phyloP scores from a whole-genome alignment of 2,888 invertebrate species.

The Crematogaster levior region DNA sequence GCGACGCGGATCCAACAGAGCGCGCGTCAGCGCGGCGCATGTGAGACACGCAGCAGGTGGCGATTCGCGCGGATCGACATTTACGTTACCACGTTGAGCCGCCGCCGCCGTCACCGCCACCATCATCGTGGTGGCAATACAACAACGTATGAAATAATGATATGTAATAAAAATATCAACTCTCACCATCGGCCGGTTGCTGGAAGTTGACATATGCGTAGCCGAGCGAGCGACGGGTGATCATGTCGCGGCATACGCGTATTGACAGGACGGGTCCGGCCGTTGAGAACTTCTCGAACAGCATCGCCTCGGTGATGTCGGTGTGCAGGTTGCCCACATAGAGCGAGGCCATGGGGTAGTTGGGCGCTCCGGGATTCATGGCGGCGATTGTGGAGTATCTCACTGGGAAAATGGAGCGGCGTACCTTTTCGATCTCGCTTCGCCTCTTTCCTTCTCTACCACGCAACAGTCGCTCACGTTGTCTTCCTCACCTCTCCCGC shows the following conservation, averaged over 20 bases:
- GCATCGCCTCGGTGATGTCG: constrained; percentile 99
- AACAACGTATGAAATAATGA: no score
- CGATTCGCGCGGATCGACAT: constrained; percentile 18
- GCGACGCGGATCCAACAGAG: constrained; percentile 78
- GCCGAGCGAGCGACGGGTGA: constrained; percentile 98
- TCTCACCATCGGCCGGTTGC: constrained; percentile 99
- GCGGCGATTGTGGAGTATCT: constrained; percentile 61
- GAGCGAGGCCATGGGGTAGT: constrained; percentile 98
- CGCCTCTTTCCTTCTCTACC: constrained; percentile 63
- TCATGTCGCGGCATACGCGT: constrained; percentile 99
- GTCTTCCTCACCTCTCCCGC: constrained; percentile 67
- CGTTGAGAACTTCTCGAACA: constrained; percentile 99
- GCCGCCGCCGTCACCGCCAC: background rate
- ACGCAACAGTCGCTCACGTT: constrained; percentile 70
- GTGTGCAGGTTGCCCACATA: constrained; percentile 99
- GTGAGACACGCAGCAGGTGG: constrained; percentile 63
- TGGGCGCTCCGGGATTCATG: constrained; percentile 95
- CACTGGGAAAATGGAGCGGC: background rate
- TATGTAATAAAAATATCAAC: no score
- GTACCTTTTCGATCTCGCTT: constrained; percentile 87
- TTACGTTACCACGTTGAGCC: background rate
- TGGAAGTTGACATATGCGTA: constrained; percentile 99
- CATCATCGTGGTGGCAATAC: background rate
- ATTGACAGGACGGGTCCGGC: constrained; percentile 99
- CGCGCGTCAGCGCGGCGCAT: constrained; percentile 72